phyloP scores from a whole-genome alignment of 1,140 invertebrate species.

The Euwallacea similis region DNA sequence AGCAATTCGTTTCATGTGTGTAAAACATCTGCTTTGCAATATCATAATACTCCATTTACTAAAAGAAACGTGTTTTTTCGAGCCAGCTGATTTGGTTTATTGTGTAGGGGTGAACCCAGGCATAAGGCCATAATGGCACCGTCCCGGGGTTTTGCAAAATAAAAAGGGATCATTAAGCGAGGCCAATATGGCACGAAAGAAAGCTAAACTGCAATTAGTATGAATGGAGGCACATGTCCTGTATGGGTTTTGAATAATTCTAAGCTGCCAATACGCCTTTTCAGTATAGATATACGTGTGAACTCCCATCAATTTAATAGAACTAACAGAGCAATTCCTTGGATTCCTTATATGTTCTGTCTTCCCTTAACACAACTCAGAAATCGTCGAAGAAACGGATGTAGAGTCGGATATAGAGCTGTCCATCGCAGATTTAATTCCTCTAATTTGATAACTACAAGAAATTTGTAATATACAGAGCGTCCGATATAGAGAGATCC shows the following conservation, averaged over 20 bases:
- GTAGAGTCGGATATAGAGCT: too few species aligned
- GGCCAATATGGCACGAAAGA: slow-evolving; percentile 1
- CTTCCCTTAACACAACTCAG: too few species aligned
- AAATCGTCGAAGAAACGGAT: too few species aligned
- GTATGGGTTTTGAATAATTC: background rate
- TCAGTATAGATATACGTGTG: too few species aligned
- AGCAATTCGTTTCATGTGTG: background rate
- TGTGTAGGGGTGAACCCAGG: background rate
- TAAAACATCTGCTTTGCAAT: slow-evolving; percentile 3
- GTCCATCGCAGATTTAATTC: too few species aligned
- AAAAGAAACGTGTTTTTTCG: background rate
- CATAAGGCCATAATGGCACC: slow-evolving; percentile 3
- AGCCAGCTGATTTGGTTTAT: slow-evolving; percentile 10
- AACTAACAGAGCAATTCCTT: too few species aligned
- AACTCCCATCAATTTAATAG: too few species aligned
- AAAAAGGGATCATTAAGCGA: slow-evolving; percentile 9
- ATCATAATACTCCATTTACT: slow-evolving; percentile 5
- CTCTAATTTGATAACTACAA: too few species aligned
- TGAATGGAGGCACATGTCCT: background rate
- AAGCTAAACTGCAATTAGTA: slow-evolving; percentile 7
- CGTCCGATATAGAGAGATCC: too few species aligned
- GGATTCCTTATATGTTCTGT: too few species aligned
- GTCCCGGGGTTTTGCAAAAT: background rate
- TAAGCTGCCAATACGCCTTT: too few species aligned
- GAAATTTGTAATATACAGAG: too few species aligned